Percentiles rank a stretch among this genome's conserved stretches.
Conservation (phyloP, 2,888 invertebrate species). For the Yponomeuta sedellus region DNA sequence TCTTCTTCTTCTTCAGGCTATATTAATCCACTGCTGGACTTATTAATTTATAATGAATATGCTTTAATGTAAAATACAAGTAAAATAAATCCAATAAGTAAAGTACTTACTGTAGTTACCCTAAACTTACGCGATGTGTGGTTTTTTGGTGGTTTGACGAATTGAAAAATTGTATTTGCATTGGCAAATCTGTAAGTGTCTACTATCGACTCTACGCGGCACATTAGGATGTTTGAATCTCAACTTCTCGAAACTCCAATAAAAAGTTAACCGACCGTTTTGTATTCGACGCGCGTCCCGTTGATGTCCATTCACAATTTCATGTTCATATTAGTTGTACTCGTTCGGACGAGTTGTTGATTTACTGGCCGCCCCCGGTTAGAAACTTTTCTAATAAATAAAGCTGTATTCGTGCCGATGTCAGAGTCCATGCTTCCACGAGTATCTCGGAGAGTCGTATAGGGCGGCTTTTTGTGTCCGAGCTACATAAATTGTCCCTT, state of each 20-base stretch:
- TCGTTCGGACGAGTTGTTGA: constrained; percentile 55
- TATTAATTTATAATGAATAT: too few relatives aligned
- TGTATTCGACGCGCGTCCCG: constrained; percentile 26
- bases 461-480: constrained; percentile 53
- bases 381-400: constrained; percentile 71
- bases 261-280: constrained; percentile 27
- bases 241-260: constrained; percentile 33
- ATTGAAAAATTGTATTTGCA: too few relatives aligned
- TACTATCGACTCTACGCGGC: too few relatives aligned
- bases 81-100: too few relatives aligned
- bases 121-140: too few relatives aligned
- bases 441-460: constrained; percentile 42
- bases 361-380: constrained; percentile 57
- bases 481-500: constrained; percentile 62
- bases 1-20: too few relatives aligned
- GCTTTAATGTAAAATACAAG: too few relatives aligned
- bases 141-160: too few relatives aligned
- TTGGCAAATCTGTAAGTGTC: too few relatives aligned
- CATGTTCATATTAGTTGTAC: constrained; percentile 40
- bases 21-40: too few relatives aligned
- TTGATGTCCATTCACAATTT: constrained; percentile 30
- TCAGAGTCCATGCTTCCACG: constrained; percentile 61
- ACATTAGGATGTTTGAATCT: neutral
- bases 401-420: constrained; percentile 63
- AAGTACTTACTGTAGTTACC: too few relatives aligned